Conservation (phyloP, 1,140 invertebrate genomes). For the Eupristina koningsbergeri region DNA sequence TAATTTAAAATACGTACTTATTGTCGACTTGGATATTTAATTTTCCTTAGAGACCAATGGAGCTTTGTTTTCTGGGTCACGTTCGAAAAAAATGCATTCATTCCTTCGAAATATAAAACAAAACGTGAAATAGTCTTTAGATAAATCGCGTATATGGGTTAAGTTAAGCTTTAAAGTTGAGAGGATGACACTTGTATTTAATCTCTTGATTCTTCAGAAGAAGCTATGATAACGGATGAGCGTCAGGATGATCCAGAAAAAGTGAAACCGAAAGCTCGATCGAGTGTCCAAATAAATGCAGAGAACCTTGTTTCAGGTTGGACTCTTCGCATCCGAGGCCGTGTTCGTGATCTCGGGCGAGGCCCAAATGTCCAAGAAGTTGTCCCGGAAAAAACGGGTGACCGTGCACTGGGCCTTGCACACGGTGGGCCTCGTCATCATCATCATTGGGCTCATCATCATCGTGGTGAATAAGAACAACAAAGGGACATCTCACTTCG, state of each 20-base stretch:
- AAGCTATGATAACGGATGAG: too few species aligned
- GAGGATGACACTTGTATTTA: too few species aligned
- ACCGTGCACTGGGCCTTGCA: slow-evolving; percentile 68
- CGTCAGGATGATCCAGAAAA: too few species aligned
- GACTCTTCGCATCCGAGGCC: slow-evolving; percentile 64
- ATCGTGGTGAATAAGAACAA: slow-evolving; percentile 64
- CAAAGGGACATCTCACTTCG: slow-evolving; percentile 58
- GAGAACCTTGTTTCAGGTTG: slow-evolving; percentile 56
- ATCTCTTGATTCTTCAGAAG: too few species aligned
- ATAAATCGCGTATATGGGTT: too few species aligned
- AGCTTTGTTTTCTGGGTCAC: not conserved
- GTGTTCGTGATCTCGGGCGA: slow-evolving; percentile 68
- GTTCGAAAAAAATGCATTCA: too few species aligned
- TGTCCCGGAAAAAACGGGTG: slow-evolving; percentile 58
- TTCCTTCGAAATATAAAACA: not conserved
- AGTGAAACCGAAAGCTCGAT: not conserved
- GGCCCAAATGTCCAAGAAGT: slow-evolving; percentile 55
- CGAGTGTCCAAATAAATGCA: not conserved
- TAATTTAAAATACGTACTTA: too few species aligned
- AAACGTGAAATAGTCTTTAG: not conserved
- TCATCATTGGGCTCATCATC: slow-evolving; percentile 63
- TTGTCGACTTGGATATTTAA: not conserved
- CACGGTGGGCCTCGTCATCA: slow-evolving; percentile 56
- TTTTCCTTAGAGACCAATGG: not conserved
- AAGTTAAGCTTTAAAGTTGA: too few species aligned